These are phyloP conservation scores for Nannospalax galili DNA, from an alignment of 2,113 vertebrate genomes.

Conservation along the genomic window DNA sequence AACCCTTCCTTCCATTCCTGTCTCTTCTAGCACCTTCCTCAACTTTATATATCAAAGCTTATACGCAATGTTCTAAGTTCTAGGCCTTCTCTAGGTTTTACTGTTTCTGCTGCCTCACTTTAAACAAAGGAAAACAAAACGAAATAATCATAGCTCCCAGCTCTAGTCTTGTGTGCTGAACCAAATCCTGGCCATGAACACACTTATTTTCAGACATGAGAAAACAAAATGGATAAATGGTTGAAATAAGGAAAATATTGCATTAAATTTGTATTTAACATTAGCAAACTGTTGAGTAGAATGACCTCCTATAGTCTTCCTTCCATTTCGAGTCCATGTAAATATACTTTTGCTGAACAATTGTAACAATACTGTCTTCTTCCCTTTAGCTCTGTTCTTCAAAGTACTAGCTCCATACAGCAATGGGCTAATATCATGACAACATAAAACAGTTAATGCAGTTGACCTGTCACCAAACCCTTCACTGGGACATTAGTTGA, in stretches of 20 bases:
- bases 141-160: not conserved
- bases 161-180: not conserved
- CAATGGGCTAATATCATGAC: not conserved
- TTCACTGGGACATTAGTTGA: not conserved
- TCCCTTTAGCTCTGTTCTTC: not conserved
- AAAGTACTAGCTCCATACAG: not conserved
- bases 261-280: not conserved
- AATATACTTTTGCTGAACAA: not conserved
- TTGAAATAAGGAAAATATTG: not conserved
- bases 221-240: not conserved
- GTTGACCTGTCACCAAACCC: not conserved
- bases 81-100: not conserved
- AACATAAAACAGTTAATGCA: not conserved
- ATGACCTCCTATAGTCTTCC: not conserved
- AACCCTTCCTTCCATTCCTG: not conserved
- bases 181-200: not conserved
- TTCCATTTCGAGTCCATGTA: not conserved
- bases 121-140: not conserved
- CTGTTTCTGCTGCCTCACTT: not conserved
- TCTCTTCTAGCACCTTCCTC: not conserved
- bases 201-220: not conserved
- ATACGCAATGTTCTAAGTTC: not conserved
- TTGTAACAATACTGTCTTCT: not conserved
- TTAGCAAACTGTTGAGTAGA: conserved; percentile 21
- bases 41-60: not conserved